A percentile compares a stretch with the other conserved stretches of the same genome.
These are phyloP conservation scores for Drosophila nannoptera DNA, from an alignment of 1,140 invertebrate genomes.

Conservation along the genomic window DNA sequence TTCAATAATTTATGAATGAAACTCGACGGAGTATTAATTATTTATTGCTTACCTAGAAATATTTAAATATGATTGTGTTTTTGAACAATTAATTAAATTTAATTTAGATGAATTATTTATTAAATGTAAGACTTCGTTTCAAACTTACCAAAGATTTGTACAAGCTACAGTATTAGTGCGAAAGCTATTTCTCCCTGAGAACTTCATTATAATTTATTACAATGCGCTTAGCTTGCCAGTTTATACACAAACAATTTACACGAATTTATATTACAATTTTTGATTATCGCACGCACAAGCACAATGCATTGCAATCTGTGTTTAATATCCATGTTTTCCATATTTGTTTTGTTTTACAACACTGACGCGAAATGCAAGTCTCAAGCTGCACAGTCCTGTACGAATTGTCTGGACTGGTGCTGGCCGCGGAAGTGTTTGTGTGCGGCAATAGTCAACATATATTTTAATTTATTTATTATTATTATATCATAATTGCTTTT, in stretches of 20 bases:
- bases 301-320: constrained; percentile 73
- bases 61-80: too few species aligned
- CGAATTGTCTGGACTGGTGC: constrained; percentile 72
- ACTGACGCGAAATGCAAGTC: constrained; percentile 72
- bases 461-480: constrained; percentile 30
- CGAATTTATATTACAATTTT: constrained; percentile 47
- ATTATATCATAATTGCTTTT: constrained; percentile 48
- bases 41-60: too few species aligned
- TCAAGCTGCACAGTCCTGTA: constrained; percentile 69
- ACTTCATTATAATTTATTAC: constrained; percentile 39
- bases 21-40: neutral
- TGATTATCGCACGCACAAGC: constrained; percentile 66
- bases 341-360: constrained; percentile 11
- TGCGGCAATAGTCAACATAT: constrained; percentile 44
- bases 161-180: neutral
- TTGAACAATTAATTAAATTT: too few species aligned
- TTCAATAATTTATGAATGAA: constrained; percentile 29
- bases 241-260: constrained; percentile 28
- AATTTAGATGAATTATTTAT: too few species aligned
- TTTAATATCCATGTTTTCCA: constrained; percentile 9
- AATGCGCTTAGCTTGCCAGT: constrained; percentile 48
- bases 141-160: too few species aligned
- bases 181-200: constrained; percentile 6
- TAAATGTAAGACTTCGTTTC: too few species aligned
- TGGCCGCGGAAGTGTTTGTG: constrained; percentile 65